These are phyloP conservation scores for Nomada fabriciana DNA, from an alignment of 2,888 invertebrate genomes.

Conservation along the genomic window DNA sequence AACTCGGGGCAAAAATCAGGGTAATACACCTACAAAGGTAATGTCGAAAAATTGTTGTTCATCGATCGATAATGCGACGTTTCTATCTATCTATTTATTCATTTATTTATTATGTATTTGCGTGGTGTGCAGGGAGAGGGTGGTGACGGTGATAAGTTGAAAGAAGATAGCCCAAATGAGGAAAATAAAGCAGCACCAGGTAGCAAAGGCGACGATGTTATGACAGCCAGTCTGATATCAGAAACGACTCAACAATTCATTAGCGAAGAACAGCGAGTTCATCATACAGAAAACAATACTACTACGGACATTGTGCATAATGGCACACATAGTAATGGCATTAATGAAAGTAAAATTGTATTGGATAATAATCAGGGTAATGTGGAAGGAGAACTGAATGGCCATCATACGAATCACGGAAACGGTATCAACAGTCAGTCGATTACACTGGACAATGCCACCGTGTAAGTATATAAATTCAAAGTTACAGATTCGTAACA, in stretches of 20 bases:
- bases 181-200: slow-evolving; percentile 78
- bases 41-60: background rate
- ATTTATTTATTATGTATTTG: background rate
- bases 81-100: background rate
- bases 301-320: slow-evolving; percentile 78
- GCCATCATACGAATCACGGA: slow-evolving; percentile 82
- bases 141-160: slow-evolving; percentile 81
- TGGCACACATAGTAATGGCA: slow-evolving; percentile 80
- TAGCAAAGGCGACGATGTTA: slow-evolving; percentile 80
- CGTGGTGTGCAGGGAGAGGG: slow-evolving; percentile 75
- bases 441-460: slow-evolving; percentile 83
- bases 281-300: slow-evolving; percentile 75
- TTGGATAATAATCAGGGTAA: slow-evolving; percentile 81
- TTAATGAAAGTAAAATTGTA: slow-evolving; percentile 78
- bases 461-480: slow-evolving; percentile 82
- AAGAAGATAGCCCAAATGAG: slow-evolving; percentile 82
- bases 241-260: slow-evolving; percentile 83
- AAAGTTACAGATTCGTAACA: slow-evolving; percentile 57
- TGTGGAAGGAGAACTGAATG: slow-evolving; percentile 81
- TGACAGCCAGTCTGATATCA: slow-evolving; percentile 83
- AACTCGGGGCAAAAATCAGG: slow-evolving; percentile 88
- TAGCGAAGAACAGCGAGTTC: slow-evolving; percentile 79
- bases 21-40: slow-evolving; percentile 85
- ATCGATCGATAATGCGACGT: no score
- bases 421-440: slow-evolving; percentile 82